Evolutionary conservation across 1,140 invertebrate species (phyloP), one percentile per base, ranked within the genome.

Genomic region (Pachypsylla venusta): DNA sequence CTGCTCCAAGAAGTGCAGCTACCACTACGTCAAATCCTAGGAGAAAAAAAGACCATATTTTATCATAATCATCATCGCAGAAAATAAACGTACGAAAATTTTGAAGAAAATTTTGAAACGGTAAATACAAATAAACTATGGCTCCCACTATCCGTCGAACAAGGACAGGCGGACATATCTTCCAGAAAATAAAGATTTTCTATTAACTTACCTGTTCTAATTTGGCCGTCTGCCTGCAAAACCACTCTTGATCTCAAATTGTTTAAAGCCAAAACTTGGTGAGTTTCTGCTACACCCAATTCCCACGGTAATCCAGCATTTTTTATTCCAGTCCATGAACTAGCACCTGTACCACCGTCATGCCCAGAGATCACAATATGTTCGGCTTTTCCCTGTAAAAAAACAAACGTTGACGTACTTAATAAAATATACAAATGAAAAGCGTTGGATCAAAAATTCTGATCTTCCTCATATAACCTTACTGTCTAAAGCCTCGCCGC

Each of bases 331-430:
- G 94, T 98, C 94, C 94, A 98, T 59, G 90, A 94, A 71, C 88
- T 93, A 30, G 95, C 95, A 22, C 95, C 95, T 35, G 95, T 99
- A 40, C 95, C 95, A 56, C 96, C 96, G 74, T 98, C 96, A 72
- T 98, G 94, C 0, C 96, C 96, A 25, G 94, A 98, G 64, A 99
- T 96, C 5, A 94, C 92, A 64, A 98, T 94, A 69, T 98, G 95
- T 68, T 98, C 95, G 5, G 93, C 93, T 77, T 98, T 98, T 48
- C 93, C 94, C 84, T 90, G 65, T 0, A 62, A 56, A 59, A 59
- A 60, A 55, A 53, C 10, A 3, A 27, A 55, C 26, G 25, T n/a
- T n/a, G n/a, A n/a, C n/a, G n/a, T n/a, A n/a, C n/a, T n/a, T n/a
- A n/a, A n/a, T n/a, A n/a, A n/a, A n/a, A n/a, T n/a, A n/a, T n/a